A percentile compares a stretch with the other conserved stretches of the same genome.
These are phyloP conservation scores for Hyposoter didymator DNA, from an alignment of 2,888 invertebrate species.

Conservation along the genomic window DNA sequence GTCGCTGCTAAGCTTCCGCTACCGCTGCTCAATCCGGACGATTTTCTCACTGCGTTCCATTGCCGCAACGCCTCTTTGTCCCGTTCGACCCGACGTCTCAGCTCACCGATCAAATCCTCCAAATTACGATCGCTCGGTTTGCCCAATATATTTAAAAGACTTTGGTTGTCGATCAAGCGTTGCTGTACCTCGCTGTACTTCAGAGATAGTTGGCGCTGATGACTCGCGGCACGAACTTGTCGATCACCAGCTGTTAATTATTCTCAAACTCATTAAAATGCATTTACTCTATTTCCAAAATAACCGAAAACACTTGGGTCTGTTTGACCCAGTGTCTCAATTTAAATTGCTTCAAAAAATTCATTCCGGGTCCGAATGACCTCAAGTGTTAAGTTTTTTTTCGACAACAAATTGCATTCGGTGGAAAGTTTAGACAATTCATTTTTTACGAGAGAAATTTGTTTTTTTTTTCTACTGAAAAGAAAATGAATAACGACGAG, in stretches of 20 bases:
- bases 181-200: constrained; percentile 95
- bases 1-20: constrained; percentile 66
- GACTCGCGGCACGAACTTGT: constrained; percentile 87
- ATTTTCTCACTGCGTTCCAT: constrained; percentile 86
- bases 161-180: constrained; percentile 96
- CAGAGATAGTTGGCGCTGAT: constrained; percentile 94
- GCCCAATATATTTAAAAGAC: constrained; percentile 93
- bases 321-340: background rate
- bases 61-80: constrained; percentile 94
- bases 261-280: background rate
- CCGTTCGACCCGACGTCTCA: constrained; percentile 93
- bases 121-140: constrained; percentile 88
- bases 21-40: constrained; percentile 67
- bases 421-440: background rate
- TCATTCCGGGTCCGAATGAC: background rate
- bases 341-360: too few relatives aligned
- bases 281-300: too few relatives aligned
- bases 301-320: background rate
- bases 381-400: background rate
- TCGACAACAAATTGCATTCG: background rate
- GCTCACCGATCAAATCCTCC: constrained; percentile 90
- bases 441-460: background rate
- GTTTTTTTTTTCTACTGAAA: background rate
- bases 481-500: background rate
- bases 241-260: constrained; percentile 74